A percentile compares a stretch with the other conserved stretches of the same genome.
Conservation (phyloP, 2,797 vertebrate genomes). For the Scarus forsteni region DNA sequence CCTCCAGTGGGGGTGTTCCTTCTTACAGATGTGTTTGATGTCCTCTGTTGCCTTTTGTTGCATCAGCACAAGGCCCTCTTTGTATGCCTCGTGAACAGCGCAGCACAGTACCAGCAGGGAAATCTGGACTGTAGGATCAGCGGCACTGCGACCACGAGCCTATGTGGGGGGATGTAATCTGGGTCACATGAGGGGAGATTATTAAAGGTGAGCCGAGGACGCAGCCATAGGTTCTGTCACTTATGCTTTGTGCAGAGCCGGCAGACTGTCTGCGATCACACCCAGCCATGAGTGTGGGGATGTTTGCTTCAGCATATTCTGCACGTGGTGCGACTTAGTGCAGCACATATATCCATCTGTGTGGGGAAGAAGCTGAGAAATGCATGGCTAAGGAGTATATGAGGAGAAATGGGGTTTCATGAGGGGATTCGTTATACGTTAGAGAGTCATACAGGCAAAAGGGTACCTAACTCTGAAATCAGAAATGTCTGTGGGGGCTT, state of each 20-base stretch:
- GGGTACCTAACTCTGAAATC: too few species aligned
- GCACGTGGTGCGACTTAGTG: neutral
- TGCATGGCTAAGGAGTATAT: neutral
- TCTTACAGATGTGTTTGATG: conserved; percentile 79
- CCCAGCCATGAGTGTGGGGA: conserved; percentile 3
- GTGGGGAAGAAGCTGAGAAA: neutral
- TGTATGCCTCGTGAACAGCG: conserved; percentile 62
- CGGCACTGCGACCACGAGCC: conserved; percentile 29
- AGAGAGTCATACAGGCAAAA: too few species aligned
- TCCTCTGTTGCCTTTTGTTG: conserved; percentile 81
- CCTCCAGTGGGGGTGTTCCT: conserved; percentile 67
- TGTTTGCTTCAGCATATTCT: neutral
- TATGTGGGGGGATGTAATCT: conserved; percentile 55
- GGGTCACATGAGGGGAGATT: conserved; percentile 63
- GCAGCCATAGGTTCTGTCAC: conserved; percentile 17
- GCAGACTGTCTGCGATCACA: conserved; percentile 8
- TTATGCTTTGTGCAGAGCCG: conserved; percentile 16
- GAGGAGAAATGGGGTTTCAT: too few species aligned
- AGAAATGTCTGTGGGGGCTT: too few species aligned
- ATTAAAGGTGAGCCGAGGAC: conserved; percentile 52
- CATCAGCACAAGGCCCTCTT: conserved; percentile 77
- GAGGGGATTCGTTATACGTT: too few species aligned
- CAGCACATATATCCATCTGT: neutral
- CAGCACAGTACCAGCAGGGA: conserved; percentile 43
- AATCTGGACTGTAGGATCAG: conserved; percentile 48